phyloP scores from a whole-genome alignment of 2,888 invertebrate genomes.

The Pandemis cinnamomeana region DNA sequence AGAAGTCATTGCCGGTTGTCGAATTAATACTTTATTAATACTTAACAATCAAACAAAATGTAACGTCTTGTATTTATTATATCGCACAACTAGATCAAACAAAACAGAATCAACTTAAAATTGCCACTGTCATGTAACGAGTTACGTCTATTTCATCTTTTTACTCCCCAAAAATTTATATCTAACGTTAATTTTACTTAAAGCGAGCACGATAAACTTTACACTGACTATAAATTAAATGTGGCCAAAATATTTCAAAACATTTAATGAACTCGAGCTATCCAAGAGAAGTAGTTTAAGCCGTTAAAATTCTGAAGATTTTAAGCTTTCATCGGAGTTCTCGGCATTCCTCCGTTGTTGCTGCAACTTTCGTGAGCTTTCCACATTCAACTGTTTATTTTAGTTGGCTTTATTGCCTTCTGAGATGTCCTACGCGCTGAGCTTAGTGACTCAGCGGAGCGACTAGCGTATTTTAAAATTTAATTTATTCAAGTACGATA shows the following conservation, averaged over 20 bases:
- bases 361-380: slow-evolving; percentile 38
- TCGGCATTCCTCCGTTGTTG: slow-evolving; percentile 36
- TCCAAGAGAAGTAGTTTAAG: slow-evolving; percentile 27
- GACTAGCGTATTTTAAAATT: slow-evolving; percentile 1
- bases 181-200: background rate
- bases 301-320: slow-evolving; percentile 30
- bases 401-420: slow-evolving; percentile 38
- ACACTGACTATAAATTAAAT: slow-evolving; percentile 12
- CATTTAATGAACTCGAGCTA: slow-evolving; percentile 29
- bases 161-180: background rate
- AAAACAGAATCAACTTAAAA: no score
- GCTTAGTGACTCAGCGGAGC: slow-evolving; percentile 17
- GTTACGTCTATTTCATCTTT: background rate
- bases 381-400: slow-evolving; percentile 42
- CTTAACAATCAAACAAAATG: no score
- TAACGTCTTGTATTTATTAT: background rate
- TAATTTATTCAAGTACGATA: background rate
- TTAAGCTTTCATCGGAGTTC: slow-evolving; percentile 25
- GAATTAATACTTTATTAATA: background rate
- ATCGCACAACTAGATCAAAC: no score
- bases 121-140: background rate
- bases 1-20: background rate
- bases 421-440: slow-evolving; percentile 29
- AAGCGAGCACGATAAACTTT: background rate
- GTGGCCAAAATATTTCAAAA: slow-evolving; percentile 23